phyloP scores from a whole-genome alignment of 2,113 vertebrate genomes.

The Irena cyanogastra region DNA sequence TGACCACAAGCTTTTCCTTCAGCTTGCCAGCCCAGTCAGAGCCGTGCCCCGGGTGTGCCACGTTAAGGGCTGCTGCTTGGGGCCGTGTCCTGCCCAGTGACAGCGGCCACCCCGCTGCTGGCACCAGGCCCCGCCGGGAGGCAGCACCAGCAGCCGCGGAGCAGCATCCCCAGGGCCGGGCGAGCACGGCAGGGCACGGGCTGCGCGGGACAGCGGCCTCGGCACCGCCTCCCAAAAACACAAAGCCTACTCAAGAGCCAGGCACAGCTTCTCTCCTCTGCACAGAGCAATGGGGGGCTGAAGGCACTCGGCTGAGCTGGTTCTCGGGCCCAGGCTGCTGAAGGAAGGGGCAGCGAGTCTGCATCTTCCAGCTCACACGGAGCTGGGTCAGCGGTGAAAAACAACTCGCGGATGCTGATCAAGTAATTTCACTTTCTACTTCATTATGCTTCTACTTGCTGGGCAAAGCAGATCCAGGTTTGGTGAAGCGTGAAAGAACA shows the following conservation, averaged over 20 bases:
- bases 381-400: background rate
- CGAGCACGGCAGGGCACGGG: accelerated
- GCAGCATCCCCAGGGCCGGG: background rate
- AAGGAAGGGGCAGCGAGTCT: too few species aligned
- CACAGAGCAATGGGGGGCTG: background rate
- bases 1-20: background rate
- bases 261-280: background rate
- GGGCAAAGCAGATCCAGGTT: background rate
- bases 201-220: accelerated
- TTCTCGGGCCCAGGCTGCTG: background rate
- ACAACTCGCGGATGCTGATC: background rate
- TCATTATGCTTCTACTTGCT: background rate
- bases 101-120: background rate
- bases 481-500: background rate
- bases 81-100: background rate
- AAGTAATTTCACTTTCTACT: background rate
- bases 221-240: background rate
- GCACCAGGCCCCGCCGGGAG: background rate
- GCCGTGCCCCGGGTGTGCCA: accelerated
- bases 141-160: background rate
- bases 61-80: accelerated
- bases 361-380: background rate
- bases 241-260: accelerated
- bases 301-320: accelerated
- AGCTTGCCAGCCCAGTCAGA: background rate